Conservation (phyloP, 1,140 invertebrate genomes). For the Papilio machaon region DNA sequence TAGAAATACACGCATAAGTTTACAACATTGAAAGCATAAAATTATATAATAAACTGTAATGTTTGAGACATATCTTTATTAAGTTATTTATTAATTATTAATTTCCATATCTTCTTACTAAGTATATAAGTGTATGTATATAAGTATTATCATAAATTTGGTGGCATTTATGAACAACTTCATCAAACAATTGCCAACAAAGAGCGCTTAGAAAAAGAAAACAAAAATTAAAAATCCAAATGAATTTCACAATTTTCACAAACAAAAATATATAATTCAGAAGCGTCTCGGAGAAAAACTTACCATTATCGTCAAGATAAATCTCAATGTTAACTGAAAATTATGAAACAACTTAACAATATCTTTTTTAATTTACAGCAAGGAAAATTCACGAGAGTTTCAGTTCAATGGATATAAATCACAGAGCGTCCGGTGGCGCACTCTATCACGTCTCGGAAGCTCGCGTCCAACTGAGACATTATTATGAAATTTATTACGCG, state of each 20-base stretch:
- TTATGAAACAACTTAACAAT: neutral
- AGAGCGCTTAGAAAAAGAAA: neutral
- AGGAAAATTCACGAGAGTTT: neutral
- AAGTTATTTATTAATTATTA: no score
- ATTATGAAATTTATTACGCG: slow-evolving; percentile 11
- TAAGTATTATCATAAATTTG: no score
- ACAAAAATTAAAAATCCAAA: neutral
- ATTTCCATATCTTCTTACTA: no score
- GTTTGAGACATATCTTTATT: no score
- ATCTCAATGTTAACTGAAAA: neutral
- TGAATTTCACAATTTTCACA: neutral
- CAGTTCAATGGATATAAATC: neutral
- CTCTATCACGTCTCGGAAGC: slow-evolving; percentile 29
- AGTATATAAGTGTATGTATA: no score
- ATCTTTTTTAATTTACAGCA: neutral
- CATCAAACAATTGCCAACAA: neutral
- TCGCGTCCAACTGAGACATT: slow-evolving; percentile 17
- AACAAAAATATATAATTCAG: neutral
- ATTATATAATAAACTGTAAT: no score
- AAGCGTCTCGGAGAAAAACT: neutral
- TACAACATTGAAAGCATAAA: no score
- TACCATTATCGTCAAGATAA: neutral
- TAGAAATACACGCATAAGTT: no score
- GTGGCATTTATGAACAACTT: no score
- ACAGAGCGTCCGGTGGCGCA: slow-evolving; percentile 15